A percentile compares a stretch with the other conserved stretches of the same genome.
Evolutionary conservation across 2,797 vertebrate species (phyloP).

Genomic region (Lepidocolaptes lacrymiger): DNA sequence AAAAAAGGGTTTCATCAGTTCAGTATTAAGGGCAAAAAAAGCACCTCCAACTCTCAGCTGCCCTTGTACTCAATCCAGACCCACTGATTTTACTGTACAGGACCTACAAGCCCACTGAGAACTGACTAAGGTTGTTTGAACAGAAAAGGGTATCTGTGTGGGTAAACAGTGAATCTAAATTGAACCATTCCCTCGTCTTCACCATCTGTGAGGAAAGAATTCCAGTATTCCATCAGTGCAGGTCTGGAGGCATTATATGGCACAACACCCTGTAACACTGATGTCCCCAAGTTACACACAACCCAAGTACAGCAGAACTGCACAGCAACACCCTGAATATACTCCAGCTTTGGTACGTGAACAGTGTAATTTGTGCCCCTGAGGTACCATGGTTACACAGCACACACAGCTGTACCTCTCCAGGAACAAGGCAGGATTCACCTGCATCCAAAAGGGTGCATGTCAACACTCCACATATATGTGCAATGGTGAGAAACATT

Average conservation of each 20-base stretch:
- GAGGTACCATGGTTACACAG: not conserved
- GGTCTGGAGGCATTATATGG: not conserved
- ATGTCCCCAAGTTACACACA: accelerated
- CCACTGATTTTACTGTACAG: not conserved
- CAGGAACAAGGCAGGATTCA: not conserved
- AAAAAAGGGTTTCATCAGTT: not conserved
- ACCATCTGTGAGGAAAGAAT: not conserved
- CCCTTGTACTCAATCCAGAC: not conserved
- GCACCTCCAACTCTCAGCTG: not conserved
- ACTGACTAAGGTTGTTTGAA: not conserved
- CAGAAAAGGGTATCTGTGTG: not conserved
- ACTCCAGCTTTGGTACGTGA: not conserved
- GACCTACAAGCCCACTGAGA: not conserved
- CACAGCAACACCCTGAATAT: not conserved
- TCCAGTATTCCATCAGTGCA: not conserved
- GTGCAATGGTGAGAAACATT: not conserved
- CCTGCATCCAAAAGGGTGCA: not conserved
- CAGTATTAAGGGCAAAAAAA: not conserved
- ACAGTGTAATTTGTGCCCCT: too few species aligned
- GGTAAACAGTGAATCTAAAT: not conserved
- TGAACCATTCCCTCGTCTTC: not conserved
- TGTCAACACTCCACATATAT: accelerated
- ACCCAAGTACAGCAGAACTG: not conserved
- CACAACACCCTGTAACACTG: not conserved
- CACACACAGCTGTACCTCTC: not conserved